Conservation (phyloP, 2,888 invertebrate genomes). For the Cheilosia vulpina region DNA sequence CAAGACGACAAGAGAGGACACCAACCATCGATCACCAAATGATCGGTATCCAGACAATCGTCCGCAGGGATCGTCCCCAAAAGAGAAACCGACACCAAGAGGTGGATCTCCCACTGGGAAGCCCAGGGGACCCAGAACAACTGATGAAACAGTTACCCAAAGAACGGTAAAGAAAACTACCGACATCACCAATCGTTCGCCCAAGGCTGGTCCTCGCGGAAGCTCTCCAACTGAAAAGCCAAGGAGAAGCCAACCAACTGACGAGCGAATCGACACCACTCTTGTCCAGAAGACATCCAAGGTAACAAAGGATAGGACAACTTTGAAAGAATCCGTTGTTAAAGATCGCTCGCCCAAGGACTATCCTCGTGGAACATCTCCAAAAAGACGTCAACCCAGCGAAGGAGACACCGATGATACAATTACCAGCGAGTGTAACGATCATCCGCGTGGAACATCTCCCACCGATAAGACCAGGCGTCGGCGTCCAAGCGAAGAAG, state of each 20-base stretch:
- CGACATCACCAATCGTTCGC: slow-evolving; percentile 3
- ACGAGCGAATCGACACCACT: slow-evolving; percentile 2
- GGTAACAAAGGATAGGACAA: slow-evolving; percentile 5
- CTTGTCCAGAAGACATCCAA: slow-evolving; percentile 8
- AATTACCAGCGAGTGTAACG: neutral
- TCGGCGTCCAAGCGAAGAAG: slow-evolving; percentile 17
- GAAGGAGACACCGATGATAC: slow-evolving; percentile 21
- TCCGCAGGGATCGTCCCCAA: slow-evolving; percentile 22
- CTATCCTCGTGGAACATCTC: slow-evolving; percentile 28
- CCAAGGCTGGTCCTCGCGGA: slow-evolving; percentile 37
- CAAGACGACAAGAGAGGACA: slow-evolving; percentile 8
- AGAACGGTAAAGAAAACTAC: neutral
- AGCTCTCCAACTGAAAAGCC: slow-evolving; percentile 50
- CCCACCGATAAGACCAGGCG: slow-evolving; percentile 30
- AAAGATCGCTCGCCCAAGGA: slow-evolving; percentile 11
- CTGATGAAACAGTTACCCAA: slow-evolving; percentile 2
- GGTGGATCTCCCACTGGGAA: slow-evolving; percentile 40
- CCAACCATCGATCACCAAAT: slow-evolving; percentile 2
- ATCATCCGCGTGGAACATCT: slow-evolving; percentile 44
- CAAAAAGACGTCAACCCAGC: slow-evolving; percentile 8
- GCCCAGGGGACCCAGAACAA: slow-evolving; percentile 5
- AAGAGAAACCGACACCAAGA: neutral
- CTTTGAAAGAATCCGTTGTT: neutral
- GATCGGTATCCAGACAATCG: slow-evolving; percentile 2
- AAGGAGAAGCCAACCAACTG: slow-evolving; percentile 12